Percentiles rank a stretch among this genome's conserved stretches.
Conservation (phyloP, 2,888 invertebrate species). For the Eupithecia subfuscata region DNA sequence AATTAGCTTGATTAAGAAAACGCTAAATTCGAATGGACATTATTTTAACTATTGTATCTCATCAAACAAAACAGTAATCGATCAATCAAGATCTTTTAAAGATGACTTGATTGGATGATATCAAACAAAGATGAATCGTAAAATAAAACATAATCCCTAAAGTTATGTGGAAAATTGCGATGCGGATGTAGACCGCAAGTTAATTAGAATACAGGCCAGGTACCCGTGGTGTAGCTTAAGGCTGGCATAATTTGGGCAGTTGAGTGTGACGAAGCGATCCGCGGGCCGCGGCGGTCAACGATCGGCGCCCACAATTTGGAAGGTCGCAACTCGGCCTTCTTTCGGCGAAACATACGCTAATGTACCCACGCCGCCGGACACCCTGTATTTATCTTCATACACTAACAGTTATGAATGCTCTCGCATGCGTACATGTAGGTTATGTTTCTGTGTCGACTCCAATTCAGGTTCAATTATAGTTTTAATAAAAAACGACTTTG, state of each 20-base stretch:
- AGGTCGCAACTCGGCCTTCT: constrained; percentile 83
- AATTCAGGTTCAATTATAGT: constrained; percentile 67
- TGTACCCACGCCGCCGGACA: constrained; percentile 63
- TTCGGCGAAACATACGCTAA: constrained; percentile 69
- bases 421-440: constrained; percentile 79
- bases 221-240: constrained; percentile 37
- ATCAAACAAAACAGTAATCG: constrained; percentile 16
- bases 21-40: not conserved
- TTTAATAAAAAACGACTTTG: constrained; percentile 63
- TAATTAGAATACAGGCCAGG: constrained; percentile 51
- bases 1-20: not conserved
- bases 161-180: constrained; percentile 51
- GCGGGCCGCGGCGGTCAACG: constrained; percentile 69
- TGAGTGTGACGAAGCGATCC: constrained; percentile 60
- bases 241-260: constrained; percentile 52
- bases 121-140: constrained; percentile 14
- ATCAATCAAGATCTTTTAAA: constrained; percentile 12
- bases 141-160: constrained; percentile 34
- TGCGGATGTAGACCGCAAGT: constrained; percentile 56
- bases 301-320: constrained; percentile 75
- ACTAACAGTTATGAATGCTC: constrained; percentile 79
- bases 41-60: not conserved
- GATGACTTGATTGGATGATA: constrained; percentile 19
- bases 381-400: constrained; percentile 78
- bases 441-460: constrained; percentile 77